These are phyloP conservation scores for Neoascia interrupta DNA, from an alignment of 2,888 invertebrate species.

Conservation along the genomic window DNA sequence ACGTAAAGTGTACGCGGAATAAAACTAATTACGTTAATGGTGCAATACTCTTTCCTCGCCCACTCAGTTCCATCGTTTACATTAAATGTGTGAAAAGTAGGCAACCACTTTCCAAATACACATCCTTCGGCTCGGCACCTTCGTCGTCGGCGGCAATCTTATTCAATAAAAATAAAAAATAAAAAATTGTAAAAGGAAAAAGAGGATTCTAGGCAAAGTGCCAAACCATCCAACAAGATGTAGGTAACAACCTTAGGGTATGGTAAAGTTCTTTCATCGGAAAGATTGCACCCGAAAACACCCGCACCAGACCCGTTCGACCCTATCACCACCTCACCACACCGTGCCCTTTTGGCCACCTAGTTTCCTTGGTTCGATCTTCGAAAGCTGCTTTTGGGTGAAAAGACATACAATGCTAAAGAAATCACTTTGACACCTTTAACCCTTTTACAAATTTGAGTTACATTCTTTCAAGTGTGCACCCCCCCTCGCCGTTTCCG, in stretches of 20 bases:
- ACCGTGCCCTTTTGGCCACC: no score
- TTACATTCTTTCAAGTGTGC: constrained; percentile 56
- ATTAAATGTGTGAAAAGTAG: constrained; percentile 44
- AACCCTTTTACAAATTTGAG: constrained; percentile 67
- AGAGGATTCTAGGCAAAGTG: constrained; percentile 54
- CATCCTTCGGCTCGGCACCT: background rate
- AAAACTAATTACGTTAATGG: constrained; percentile 67
- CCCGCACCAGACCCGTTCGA: background rate
- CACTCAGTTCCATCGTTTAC: background rate
- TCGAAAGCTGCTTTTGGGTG: constrained; percentile 34
- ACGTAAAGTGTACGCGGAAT: constrained; percentile 32
- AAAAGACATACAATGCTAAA: constrained; percentile 64
- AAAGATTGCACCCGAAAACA: background rate
- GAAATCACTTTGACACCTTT: constrained; percentile 68
- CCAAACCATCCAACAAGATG: constrained; percentile 56
- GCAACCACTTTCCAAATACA: constrained; percentile 30
- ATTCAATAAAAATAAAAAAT: constrained; percentile 54
- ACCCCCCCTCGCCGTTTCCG: no score
- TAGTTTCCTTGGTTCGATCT: constrained; percentile 26
- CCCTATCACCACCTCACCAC: background rate
- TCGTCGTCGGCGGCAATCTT: constrained; percentile 32
- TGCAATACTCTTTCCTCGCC: constrained; percentile 29
- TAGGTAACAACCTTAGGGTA: constrained; percentile 26
- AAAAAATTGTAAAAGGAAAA: background rate
- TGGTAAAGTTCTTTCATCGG: background rate